Evolutionary conservation across 2,888 invertebrate genomes (phyloP).

Genomic region (Hyles lineata): DNA sequence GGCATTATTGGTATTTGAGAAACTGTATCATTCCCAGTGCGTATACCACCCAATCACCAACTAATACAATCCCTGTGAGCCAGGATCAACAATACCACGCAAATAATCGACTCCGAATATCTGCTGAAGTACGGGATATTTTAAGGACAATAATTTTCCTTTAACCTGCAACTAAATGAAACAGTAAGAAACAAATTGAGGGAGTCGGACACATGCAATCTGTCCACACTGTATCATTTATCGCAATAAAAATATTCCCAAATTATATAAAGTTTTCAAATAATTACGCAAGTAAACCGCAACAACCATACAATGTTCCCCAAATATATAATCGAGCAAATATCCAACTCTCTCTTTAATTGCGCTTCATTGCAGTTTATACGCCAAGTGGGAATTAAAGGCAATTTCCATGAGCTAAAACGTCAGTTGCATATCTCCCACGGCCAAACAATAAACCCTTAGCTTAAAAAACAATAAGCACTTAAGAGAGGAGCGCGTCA

Average conservation of each 20-base stretch:
- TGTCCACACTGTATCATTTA: background rate
- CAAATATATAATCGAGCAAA: background rate
- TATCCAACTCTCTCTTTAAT: background rate
- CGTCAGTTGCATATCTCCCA: background rate
- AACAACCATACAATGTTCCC: background rate
- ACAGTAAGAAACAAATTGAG: too few species aligned
- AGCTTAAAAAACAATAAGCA: constrained; percentile 41
- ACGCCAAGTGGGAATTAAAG: background rate
- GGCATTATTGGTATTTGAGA: too few species aligned
- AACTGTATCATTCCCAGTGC: too few species aligned
- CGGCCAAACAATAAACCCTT: constrained; percentile 35
- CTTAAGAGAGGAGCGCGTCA: constrained; percentile 33
- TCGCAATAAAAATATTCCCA: background rate
- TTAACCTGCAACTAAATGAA: too few species aligned
- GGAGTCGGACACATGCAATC: too few species aligned
- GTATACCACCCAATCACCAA: too few species aligned
- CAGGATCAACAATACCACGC: too few species aligned
- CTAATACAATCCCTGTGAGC: too few species aligned
- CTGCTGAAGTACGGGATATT: too few species aligned
- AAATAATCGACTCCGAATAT: too few species aligned
- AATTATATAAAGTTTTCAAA: background rate
- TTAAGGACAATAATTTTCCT: too few species aligned
- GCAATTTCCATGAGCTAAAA: background rate
- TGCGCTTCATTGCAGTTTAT: background rate
- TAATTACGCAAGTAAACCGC: background rate